Percentiles rank a stretch among this genome's conserved stretches.
Evolutionary conservation across 2,888 invertebrate genomes (phyloP).

Genomic region (Thecophora atra): DNA sequence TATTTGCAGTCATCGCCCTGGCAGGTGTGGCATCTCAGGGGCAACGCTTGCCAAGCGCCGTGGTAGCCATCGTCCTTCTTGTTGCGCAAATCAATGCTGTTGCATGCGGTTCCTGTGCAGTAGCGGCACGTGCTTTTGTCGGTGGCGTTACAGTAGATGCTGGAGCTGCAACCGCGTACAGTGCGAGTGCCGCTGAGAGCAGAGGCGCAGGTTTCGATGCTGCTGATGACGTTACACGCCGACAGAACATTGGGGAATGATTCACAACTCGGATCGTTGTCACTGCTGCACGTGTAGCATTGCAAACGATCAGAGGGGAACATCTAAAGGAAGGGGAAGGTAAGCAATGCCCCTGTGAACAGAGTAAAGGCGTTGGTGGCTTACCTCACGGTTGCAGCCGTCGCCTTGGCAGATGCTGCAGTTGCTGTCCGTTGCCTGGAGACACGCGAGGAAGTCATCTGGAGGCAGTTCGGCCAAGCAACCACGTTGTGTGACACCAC

Average conservation of each 20-base stretch:
- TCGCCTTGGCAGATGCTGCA: constrained; percentile 52
- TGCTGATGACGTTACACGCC: constrained; percentile 50
- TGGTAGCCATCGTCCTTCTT: constrained; percentile 54
- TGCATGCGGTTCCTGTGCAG: constrained; percentile 55
- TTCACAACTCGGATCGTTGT: constrained; percentile 54
- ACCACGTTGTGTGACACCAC: constrained; percentile 56
- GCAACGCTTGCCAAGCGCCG: constrained; percentile 59
- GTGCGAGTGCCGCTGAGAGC: constrained; percentile 52
- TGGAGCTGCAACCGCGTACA: constrained; percentile 57
- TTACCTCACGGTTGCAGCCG: constrained; percentile 59
- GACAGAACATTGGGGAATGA: constrained; percentile 49
- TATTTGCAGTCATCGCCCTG: constrained; percentile 52
- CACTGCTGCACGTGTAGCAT: constrained; percentile 56
- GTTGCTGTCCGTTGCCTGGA: constrained; percentile 52
- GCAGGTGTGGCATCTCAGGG: constrained; percentile 57
- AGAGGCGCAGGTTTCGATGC: constrained; percentile 54
- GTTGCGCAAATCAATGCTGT: constrained; percentile 56
- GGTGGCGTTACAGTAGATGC: constrained; percentile 49
- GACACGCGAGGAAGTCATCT: constrained; percentile 52
- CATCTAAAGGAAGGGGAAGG: constrained; percentile 45
- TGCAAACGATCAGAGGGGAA: constrained; percentile 57
- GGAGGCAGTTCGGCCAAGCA: constrained; percentile 53
- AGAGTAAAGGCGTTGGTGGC: not conserved
- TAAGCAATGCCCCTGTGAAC: not conserved
- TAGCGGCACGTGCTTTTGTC: constrained; percentile 55